A percentile compares a stretch with the other conserved stretches of the same genome.
Conservation (phyloP, 2,888 invertebrate species). For the Dolomedes plantarius region DNA sequence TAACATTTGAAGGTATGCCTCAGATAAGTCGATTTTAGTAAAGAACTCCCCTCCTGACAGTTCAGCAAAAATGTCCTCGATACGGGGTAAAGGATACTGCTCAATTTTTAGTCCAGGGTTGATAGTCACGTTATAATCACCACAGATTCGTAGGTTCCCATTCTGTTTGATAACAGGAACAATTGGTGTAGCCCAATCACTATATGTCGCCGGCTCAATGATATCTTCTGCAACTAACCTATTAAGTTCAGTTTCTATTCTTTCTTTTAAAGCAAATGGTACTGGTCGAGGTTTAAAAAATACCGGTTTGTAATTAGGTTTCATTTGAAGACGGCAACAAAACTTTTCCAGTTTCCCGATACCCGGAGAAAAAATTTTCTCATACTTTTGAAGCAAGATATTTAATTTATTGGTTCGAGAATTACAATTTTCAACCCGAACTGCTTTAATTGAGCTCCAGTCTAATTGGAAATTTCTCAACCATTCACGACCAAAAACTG, state of each 20-base stretch:
- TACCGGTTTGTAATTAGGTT: slow-evolving; percentile 42
- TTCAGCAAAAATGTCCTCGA: slow-evolving; percentile 75
- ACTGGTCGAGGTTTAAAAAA: slow-evolving; percentile 45
- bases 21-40: slow-evolving; percentile 76
- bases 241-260: slow-evolving; percentile 41
- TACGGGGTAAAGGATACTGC: slow-evolving; percentile 74
- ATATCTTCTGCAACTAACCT: slow-evolving; percentile 45
- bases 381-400: slow-evolving; percentile 49
- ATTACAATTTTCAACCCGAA: slow-evolving; percentile 44
- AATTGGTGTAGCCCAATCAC: slow-evolving; percentile 46
- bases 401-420: slow-evolving; percentile 48
- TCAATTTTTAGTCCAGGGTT: slow-evolving; percentile 74
- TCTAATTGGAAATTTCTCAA: slow-evolving; percentile 44
- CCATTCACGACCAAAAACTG: slow-evolving; percentile 47
- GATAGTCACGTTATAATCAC: slow-evolving; percentile 75
- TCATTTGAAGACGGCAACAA: slow-evolving; percentile 51
- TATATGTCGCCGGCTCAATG: slow-evolving; percentile 41
- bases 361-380: slow-evolving; percentile 46
- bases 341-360: slow-evolving; percentile 45
- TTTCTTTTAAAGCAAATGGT: slow-evolving; percentile 48
- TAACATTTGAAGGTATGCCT: slow-evolving; percentile 76
- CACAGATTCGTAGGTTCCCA: slow-evolving; percentile 74
- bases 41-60: slow-evolving; percentile 74
- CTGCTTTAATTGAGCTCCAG: slow-evolving; percentile 45
- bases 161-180: slow-evolving; percentile 44